Percentiles rank a stretch among this genome's conserved stretches.
Evolutionary conservation across 2,113 vertebrate species (phyloP).

Genomic region (Bombycilla garrulus): DNA sequence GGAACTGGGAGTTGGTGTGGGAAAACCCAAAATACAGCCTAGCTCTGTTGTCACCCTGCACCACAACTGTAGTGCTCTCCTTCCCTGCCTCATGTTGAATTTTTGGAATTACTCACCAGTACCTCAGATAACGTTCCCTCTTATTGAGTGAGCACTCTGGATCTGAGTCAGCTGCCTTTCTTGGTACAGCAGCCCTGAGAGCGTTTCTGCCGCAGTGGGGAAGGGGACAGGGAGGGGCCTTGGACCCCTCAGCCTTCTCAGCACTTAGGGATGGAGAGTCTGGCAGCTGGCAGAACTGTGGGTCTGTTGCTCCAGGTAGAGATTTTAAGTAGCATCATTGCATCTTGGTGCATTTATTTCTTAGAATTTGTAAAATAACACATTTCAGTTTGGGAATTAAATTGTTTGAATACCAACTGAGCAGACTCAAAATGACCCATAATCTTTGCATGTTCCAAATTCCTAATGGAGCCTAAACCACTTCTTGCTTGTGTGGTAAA

Average conservation of each 20-base stretch:
- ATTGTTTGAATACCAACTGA: not conserved
- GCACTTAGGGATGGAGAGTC: not conserved
- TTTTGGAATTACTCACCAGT: slow-evolving; percentile 51
- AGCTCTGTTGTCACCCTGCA: not conserved
- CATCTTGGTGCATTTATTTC: not conserved
- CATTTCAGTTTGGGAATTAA: not conserved
- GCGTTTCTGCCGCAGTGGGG: not conserved
- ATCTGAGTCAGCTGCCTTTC: slow-evolving; percentile 18
- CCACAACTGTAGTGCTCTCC: not conserved
- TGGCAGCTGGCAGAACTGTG: not conserved
- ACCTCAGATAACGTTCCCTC: not conserved
- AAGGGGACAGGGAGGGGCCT: not conserved
- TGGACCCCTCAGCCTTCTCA: no score
- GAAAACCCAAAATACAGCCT: slow-evolving; percentile 19
- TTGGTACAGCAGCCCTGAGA: not conserved
- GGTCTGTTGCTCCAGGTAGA: not conserved
- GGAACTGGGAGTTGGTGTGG: not conserved
- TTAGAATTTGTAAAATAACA: not conserved
- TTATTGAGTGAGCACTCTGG: not conserved
- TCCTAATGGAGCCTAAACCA: not conserved
- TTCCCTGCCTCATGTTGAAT: not conserved
- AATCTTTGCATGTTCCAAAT: not conserved
- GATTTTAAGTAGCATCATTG: not conserved
- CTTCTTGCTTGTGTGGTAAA: not conserved
- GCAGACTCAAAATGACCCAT: not conserved